Base-by-base conservation (phyloP, 2,888 invertebrate genomes). In the Epinotia demarniana region DNA sequence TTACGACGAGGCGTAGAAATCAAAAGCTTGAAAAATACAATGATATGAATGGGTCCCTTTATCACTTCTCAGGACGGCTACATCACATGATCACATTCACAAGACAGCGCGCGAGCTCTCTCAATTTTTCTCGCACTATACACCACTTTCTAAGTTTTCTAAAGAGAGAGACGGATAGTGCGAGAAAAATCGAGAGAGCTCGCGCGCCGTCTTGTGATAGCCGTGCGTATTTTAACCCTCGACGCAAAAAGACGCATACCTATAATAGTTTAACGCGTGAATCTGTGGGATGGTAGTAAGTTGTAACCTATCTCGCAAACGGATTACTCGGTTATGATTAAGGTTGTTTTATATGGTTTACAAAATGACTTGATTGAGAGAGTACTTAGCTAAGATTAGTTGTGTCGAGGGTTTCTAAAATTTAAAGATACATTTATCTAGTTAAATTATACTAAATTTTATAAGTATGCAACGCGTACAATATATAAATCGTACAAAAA, bases 401-500 rank as follows among this genome's bases (percentile, higher is more conserved):
- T 53, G 16, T 53, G 53, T 53, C n/a, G 53, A n/a, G n/a, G n/a
- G 16, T 49, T 16, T 49, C 16, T 53, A 13, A 53, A 8, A 8
- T 53, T 53, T 53, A 5, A n/a, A n/a, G 13, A 13, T 8, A 53
- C 2, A 39, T 55, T 57, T 57, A 39, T 57, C 18, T 53, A 23
- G 60, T 61, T 39, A 69, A 74, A 74, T 74, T 49, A 62, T 33
- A 57, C 43, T 27, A 57, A 53, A 60, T 39, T 58, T 23, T 64
- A 13, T 64, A 49, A 64, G 33, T 39, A 64, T 60, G 53, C 63
- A 64, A 64, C n/a, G 49, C 46, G 9, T 46, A 74, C 49, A 58
- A 53, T 39, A 49, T 39, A 49, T 66, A 55, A 66, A 55, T 61
- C 70, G 49, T 71, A 61, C 60, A 75, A 75, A 75, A 75, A 75